Evolutionary conservation across 2,113 vertebrate species (phyloP).

Genomic region (Crypturellus undulatus): DNA sequence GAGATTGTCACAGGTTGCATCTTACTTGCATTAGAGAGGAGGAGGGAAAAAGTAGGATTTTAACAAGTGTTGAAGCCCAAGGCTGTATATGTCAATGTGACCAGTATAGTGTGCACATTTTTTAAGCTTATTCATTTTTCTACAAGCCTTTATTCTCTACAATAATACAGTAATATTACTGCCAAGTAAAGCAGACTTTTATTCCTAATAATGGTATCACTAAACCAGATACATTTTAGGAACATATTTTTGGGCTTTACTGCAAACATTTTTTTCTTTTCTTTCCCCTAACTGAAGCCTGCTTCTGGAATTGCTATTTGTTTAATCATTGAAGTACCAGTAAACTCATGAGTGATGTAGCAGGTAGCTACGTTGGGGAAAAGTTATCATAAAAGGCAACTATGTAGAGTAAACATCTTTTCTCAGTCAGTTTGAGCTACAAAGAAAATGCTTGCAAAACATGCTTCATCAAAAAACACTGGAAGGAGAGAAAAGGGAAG

Average conservation of each 20-base stretch:
- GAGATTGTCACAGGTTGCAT: background rate
- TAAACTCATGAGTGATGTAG: background rate
- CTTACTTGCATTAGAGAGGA: background rate
- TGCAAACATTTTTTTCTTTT: background rate
- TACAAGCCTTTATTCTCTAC: background rate
- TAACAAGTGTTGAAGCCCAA: background rate
- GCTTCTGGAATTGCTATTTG: background rate
- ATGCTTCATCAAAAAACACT: background rate
- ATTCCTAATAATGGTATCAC: accelerated
- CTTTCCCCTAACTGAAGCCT: background rate
- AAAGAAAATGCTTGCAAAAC: background rate
- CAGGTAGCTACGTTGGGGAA: background rate
- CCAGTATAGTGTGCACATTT: no score
- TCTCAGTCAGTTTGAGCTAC: background rate
- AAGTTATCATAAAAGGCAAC: background rate
- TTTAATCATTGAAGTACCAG: background rate
- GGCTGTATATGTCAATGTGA: background rate
- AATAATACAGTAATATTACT: background rate
- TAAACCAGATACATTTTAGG: background rate
- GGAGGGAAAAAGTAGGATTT: background rate
- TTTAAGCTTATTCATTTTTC: background rate
- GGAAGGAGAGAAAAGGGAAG: background rate
- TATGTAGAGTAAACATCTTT: background rate
- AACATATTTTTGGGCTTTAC: background rate
- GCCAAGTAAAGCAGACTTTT: background rate